phyloP scores from a whole-genome alignment of 2,113 vertebrate genomes.

The Phrynosoma blainvillii region DNA sequence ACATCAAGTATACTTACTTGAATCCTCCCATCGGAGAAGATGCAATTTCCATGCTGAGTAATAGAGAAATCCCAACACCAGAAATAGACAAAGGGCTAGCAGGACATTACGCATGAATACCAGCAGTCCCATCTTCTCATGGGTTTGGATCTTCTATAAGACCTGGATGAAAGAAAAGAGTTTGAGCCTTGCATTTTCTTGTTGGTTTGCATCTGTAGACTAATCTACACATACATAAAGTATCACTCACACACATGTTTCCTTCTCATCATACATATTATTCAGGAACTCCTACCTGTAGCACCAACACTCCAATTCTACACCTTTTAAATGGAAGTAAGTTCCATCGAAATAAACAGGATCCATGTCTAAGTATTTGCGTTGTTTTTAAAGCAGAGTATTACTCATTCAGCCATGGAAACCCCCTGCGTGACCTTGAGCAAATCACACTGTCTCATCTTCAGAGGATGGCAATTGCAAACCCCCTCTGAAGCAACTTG shows the following conservation, averaged over 20 bases:
- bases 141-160: conserved; percentile 81
- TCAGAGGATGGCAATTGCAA: too few relatives aligned
- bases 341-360: background rate
- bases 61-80: conserved; percentile 96
- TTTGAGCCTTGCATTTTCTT: conserved; percentile 22
- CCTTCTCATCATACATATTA: conserved; percentile 12
- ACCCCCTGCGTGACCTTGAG: too few relatives aligned
- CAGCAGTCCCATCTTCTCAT: conserved; percentile 94
- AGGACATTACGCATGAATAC: conserved; percentile 93
- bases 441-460: too few relatives aligned
- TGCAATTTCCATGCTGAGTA: conserved; percentile 95
- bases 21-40: conserved; percentile 90
- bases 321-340: background rate
- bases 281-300: background rate
- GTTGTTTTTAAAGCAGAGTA: background rate
- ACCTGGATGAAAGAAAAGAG: conserved; percentile 74
- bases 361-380: background rate
- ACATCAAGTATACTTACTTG: conserved; percentile 85
- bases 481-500: too few relatives aligned
- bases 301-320: background rate
- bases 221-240: background rate
- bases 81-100: conserved; percentile 92
- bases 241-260: fast-evolving
- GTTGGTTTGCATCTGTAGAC: fast-evolving
- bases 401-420: background rate